These are phyloP conservation scores for Ammodytes marinus DNA, from an alignment of 2,113 vertebrate species.

Conservation along the genomic window DNA sequence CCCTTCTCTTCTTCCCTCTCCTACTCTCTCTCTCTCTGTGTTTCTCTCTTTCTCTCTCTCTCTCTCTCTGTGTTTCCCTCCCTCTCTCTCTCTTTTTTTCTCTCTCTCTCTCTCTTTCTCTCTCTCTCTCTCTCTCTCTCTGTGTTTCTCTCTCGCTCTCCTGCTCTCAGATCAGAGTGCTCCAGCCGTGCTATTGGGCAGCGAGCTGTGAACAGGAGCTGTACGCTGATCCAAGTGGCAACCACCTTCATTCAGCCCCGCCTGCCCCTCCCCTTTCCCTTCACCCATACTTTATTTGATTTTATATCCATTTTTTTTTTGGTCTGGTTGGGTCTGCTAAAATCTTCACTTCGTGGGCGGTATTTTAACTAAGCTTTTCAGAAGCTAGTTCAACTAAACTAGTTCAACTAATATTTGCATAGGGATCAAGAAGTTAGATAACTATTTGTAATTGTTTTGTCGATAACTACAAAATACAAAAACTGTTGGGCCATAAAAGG, in stretches of 20 bases:
- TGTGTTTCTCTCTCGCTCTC: slow-evolving; percentile 47
- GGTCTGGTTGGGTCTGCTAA: slow-evolving; percentile 22
- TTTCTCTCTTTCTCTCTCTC: background rate
- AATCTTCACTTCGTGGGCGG: slow-evolving; percentile 19
- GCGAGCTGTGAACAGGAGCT: slow-evolving; percentile 73
- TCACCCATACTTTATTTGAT: background rate
- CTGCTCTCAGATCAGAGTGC: slow-evolving; percentile 61
- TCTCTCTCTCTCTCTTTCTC: background rate
- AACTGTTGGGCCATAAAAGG: no score
- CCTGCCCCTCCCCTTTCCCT: slow-evolving; percentile 37
- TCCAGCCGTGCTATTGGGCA: slow-evolving; percentile 71
- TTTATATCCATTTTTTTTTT: slow-evolving; percentile 10
- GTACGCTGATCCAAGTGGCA: slow-evolving; percentile 73
- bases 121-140: slow-evolving; percentile 14
- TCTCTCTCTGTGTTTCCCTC: no score
- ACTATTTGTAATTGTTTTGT: no score
- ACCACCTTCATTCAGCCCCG: slow-evolving; percentile 67
- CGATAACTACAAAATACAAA: no score
- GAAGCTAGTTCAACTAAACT: no score
- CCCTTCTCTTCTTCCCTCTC: slow-evolving; percentile 12
- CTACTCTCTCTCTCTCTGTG: slow-evolving; percentile 1
- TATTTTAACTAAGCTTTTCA: no score
- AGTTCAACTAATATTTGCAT: no score
- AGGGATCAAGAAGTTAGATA: no score
- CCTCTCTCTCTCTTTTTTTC: slow-evolving; percentile 17